Evolutionary conservation across 2,888 invertebrate genomes (phyloP), one percentile per base, ranked within the genome.

Genomic region (Anoncus sp.): DNA sequence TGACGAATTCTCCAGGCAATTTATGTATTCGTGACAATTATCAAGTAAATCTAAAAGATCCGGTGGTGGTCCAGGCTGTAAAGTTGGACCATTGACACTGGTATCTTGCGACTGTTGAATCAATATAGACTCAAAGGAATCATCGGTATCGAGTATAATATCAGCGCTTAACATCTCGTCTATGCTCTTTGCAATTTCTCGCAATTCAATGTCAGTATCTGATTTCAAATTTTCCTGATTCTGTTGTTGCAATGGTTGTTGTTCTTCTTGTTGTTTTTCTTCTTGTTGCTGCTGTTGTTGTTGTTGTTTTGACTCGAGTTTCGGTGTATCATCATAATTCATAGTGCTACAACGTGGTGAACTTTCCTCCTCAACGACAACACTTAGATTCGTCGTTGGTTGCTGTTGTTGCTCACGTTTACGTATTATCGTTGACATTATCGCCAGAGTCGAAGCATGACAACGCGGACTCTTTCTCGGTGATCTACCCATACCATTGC

Each of bases 391-490:
- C 22, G 80, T 66, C 5, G 59, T 7, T 22, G 82, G 77, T 45
- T 83, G 85, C 31, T 87, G 87, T 14, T 86, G 87, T 47, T 90
- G 89, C 35, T 91, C 90, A n/a, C 87, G 82, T 62, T 90, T 90
- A 7, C 89, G 83, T 14, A 91, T 90, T n/a, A 91, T 90, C 18
- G 91, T 91, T 3, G 91, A 91, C 91, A 97, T 94, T 73, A 97
- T 96, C 0, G 97, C 97, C 75, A 97, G 91, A 0, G 97, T 97
- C 0, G 97, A 97, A 0, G 97, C 97, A 88, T 97, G 97, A 88
- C 97, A 97, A 22, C 97, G 92, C 0, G 97, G 97, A 0, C 97
- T 97, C 87, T 97, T 97, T 47, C 97, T 92, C 0, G 97, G 96
- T 77, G 94, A 95, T 35, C 92, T 92, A 57, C 93, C 93, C 40